Conservation (phyloP, 1,140 invertebrate genomes). For the Apis mellifera region Amel_HAv3.1 CM009936.2:4413501-4414000, state of each 20-base stretch:
- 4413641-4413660: not conserved
- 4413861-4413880: not conserved
- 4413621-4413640: not conserved
- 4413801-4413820: not conserved
- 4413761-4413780: not conserved
- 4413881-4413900: not conserved
- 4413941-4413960: too few species aligned
- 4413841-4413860: too few species aligned
- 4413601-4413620: not conserved
- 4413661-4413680: not conserved
- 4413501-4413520: conserved; percentile 43
- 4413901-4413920: not conserved
- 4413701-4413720: not conserved
- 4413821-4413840: not conserved
- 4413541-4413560: conserved; percentile 20
- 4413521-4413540: conserved; percentile 45
- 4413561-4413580: not conserved
- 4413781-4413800: not conserved
- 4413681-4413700: not conserved
- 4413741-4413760: not conserved
- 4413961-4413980: too few species aligned
- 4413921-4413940: too few species aligned
- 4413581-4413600: conserved; percentile 6
- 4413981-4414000: too few species aligned
- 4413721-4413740: not conserved